A percentile compares a stretch with the other conserved stretches of the same genome.
Evolutionary conservation across 2,888 invertebrate species (phyloP).

Genomic region (Ctena decussata): DNA sequence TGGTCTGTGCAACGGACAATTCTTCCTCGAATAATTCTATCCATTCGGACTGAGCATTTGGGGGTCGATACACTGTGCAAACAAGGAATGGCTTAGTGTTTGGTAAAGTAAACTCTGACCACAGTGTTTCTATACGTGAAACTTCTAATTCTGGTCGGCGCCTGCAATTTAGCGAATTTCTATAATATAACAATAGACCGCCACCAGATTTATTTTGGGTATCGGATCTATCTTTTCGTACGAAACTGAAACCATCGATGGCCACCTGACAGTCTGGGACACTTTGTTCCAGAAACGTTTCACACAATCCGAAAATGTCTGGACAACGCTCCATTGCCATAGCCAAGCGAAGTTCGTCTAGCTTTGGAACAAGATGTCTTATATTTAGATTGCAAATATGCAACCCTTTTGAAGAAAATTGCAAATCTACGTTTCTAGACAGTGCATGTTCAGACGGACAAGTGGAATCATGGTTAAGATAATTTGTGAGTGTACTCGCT

Average conservation of each 20-base stretch:
- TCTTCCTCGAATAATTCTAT: constrained; percentile 6
- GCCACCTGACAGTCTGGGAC: background rate
- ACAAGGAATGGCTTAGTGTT: constrained; percentile 1
- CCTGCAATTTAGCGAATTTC: background rate
- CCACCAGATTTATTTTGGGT: constrained; percentile 8
- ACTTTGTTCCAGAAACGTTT: background rate
- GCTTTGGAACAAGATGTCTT: background rate
- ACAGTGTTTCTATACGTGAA: background rate
- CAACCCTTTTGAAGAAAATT: background rate
- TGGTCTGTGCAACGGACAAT: background rate
- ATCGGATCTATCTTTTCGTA: background rate
- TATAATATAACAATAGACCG: constrained; percentile 9
- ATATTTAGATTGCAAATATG: background rate
- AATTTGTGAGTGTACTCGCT: background rate
- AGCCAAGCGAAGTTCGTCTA: background rate
- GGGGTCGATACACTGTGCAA: constrained; percentile 14
- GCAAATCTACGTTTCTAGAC: background rate
- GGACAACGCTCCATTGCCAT: background rate
- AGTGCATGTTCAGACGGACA: background rate
- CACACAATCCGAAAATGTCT: background rate
- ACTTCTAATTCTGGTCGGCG: constrained; percentile 7
- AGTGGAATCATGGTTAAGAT: background rate
- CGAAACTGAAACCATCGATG: background rate
- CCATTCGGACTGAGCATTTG: background rate
- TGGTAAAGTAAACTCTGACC: background rate